Base-by-base conservation (phyloP, 2,888 invertebrate genomes). In the Phorcus lineatus region DNA sequence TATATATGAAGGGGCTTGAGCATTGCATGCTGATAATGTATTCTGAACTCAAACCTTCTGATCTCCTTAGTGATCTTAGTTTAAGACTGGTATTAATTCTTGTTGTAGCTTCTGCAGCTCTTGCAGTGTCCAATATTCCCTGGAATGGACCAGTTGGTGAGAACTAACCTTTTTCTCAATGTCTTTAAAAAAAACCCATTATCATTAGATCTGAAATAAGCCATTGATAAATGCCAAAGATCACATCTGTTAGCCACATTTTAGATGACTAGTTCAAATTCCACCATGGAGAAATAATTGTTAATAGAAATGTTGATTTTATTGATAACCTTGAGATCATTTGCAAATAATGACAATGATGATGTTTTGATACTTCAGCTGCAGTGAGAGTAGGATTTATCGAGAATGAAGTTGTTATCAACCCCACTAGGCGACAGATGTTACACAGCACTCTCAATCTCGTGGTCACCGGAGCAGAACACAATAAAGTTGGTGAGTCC, bases 71-170 rank as follows among this genome's bases (percentile, higher is more conserved):
- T 74, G 54, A 24, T n/a, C 19, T 47, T 47, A 47, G 1, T 47
- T 9, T 47, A 13, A 13, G 11, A 47, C 13, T 47, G 1, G 11
- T 11, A 9, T 13, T 47, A 11, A 76, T 53, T 77, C 2, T 16
- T 24, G 47, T 83, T 84, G n/a, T 81, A 88, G 98, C 99, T 0
- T 98, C 99, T 17, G 96, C 98, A 7, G 97, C 99, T 0, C 93
- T 99, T 17, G 95, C 96, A 1, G 86, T 99, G 28, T 99, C 99
- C 47, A 97, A 98, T 92, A 97, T 99, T 84, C 99, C 99, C 0
- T 99, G 99, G 98, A 95, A 96, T 91, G 99, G 99, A 2, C 99
- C 99, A 0, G 94, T 99, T 0, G 99, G 92, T 91, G 86, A 88
- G 88, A 80, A 11, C 36, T 74, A 13, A 36, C 7, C 7, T 36